phyloP scores from a whole-genome alignment of 1,140 invertebrate genomes.

The Neodiprion virginianus region DNA sequence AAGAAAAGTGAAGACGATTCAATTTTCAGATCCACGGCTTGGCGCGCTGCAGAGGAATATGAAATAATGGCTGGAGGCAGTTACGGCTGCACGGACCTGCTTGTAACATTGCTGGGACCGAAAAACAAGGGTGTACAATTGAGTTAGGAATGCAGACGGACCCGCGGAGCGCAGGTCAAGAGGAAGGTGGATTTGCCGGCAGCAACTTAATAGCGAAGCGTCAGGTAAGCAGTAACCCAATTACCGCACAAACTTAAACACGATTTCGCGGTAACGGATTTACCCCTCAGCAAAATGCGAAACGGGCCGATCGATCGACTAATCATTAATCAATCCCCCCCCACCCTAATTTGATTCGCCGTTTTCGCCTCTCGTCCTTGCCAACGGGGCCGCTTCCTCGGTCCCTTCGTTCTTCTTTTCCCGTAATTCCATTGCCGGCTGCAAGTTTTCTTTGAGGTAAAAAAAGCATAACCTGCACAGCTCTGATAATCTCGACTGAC shows the following conservation, averaged over 20 bases:
- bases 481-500: too few species aligned
- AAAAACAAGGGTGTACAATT: neutral
- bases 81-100: too few species aligned
- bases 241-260: slow-evolving; percentile 43
- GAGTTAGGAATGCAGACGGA: slow-evolving; percentile 2
- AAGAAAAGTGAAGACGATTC: too few species aligned
- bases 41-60: too few species aligned
- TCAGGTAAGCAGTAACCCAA: slow-evolving; percentile 36
- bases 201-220: neutral
- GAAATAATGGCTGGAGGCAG: too few species aligned
- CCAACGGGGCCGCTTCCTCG: neutral
- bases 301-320: neutral
- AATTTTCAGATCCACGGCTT: too few species aligned
- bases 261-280: slow-evolving; percentile 47
- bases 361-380: neutral
- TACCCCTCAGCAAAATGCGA: slow-evolving; percentile 27
- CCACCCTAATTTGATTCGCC: neutral
- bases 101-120: neutral
- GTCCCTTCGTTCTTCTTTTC: neutral
- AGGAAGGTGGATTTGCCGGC: neutral
- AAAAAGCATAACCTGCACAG: too few species aligned
- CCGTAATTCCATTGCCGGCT: neutral
- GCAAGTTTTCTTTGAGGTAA: too few species aligned
- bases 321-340: slow-evolving; percentile 1
- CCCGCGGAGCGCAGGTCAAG: neutral